phyloP scores from a whole-genome alignment of 2,888 invertebrate genomes.

The Drosophila cognata region DNA sequence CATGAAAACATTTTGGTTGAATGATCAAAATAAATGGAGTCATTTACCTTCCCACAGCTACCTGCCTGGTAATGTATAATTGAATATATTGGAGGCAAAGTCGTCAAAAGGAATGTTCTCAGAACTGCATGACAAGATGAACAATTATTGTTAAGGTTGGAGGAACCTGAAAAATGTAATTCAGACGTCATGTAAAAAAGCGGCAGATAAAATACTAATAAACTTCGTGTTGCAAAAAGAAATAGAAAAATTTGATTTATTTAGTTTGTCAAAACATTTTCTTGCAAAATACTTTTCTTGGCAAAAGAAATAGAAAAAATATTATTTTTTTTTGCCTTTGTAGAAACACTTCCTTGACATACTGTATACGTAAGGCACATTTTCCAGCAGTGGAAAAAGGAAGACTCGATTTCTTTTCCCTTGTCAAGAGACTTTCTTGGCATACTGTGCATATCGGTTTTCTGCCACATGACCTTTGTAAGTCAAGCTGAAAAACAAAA shows the following conservation, averaged over 20 bases:
- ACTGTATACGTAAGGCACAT: neutral
- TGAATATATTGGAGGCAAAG: neutral
- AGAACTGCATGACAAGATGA: neutral
- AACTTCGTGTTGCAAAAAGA: too few species aligned
- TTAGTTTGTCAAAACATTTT: neutral
- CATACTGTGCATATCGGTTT: constrained; percentile 1
- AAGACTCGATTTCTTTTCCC: neutral
- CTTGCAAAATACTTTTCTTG: neutral
- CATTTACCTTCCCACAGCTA: neutral
- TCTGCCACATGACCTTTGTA: constrained; percentile 22
- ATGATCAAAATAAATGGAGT: neutral
- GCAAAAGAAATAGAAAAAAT: neutral
- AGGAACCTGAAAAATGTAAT: neutral
- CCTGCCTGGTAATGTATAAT: neutral
- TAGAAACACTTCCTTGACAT: neutral
- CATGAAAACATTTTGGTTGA: neutral
- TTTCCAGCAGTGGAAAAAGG: neutral
- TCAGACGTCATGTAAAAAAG: neutral
- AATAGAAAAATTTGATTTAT: neutral
- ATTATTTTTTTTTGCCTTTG: neutral
- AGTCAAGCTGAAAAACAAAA: constrained; percentile 51
- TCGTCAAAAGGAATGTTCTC: neutral
- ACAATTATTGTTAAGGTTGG: neutral
- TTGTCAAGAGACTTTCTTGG: neutral
- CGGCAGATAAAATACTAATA: neutral